Evolutionary conservation across 2,888 invertebrate species (phyloP).

Genomic region (Junonia oenone): DNA sequence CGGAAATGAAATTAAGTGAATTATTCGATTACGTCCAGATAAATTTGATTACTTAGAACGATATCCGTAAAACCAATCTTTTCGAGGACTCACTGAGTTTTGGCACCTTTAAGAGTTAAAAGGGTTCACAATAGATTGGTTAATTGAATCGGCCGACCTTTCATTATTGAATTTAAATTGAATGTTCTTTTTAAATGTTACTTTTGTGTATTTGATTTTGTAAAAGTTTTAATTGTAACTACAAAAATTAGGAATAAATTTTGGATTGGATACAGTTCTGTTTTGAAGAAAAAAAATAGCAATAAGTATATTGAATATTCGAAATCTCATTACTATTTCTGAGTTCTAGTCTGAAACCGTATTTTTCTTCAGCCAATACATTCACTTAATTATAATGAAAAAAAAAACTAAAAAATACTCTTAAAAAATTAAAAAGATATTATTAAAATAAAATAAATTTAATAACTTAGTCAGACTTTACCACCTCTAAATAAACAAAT

Average conservation of each 20-base stretch:
- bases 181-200: background rate
- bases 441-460: no score
- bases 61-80: background rate
- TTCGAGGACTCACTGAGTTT: background rate
- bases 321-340: no score
- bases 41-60: background rate
- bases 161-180: background rate
- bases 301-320: no score
- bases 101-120: constrained; percentile 2
- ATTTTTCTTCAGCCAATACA: no score
- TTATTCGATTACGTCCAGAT: background rate
- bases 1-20: background rate
- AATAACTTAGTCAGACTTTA: no score
- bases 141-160: background rate
- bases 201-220: background rate
- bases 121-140: background rate
- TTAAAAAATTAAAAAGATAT: no score
- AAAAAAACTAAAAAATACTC: no score
- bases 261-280: no score
- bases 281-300: no score
- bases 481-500: no score
- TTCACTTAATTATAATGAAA: no score
- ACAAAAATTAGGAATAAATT: background rate
- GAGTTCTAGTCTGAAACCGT: no score
- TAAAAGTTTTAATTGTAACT: background rate